Base-by-base conservation (phyloP, 2,113 vertebrate species). In the Cephalopterus ornatus region DNA sequence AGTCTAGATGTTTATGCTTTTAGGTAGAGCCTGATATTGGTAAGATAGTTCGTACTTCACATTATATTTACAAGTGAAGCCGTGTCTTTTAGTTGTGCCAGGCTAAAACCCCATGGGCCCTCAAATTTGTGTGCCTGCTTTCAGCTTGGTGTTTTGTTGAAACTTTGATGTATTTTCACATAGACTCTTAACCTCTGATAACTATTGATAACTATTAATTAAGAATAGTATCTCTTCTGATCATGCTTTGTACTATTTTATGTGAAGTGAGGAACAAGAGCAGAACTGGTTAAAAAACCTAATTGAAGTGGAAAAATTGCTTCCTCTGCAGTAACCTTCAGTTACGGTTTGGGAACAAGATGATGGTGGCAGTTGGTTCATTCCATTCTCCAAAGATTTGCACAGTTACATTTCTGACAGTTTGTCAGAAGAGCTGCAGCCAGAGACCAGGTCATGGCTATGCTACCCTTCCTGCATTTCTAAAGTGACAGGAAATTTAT, bases 401-500 rank as follows among this genome's bases (percentile, higher is more conserved):
- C n/a, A 12, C 2, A 16, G n/a, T 90, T 92, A 70, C 12, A 5
- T 88, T 92, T 93, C 55, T 93, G 50, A 33, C 7, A 1, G 42
- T 50, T 89, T 89, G 73, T 91, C 55, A 89, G 74, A 85, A 90
- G 72, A 28, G 26, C 78, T 88, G 56, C 78, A 85, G 52, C 30
- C 53, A 76, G 58, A 53, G 62, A 24, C n/a, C 70, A 20, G 62
- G 63, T 93, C 75, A 70, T 27, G 67, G 82, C 33, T 59, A 7
- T 70, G 58, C 78, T 92, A n/a, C 28, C 22, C 32, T 93, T 97
- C 88, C 90, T 84, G 88, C 73, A 27, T 63, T 96, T 82, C 62
- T 88, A 5, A 70, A 79, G 15, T n/a, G 21, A 27, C 72, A 92
- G 76, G 72, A 93, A 85, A 90, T 73, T 55, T 94, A 41, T 44